Conservation (phyloP, 30 jellyfish, hydroid and myxozoan genomes). For the Cassiopea xamachana region DNA sequence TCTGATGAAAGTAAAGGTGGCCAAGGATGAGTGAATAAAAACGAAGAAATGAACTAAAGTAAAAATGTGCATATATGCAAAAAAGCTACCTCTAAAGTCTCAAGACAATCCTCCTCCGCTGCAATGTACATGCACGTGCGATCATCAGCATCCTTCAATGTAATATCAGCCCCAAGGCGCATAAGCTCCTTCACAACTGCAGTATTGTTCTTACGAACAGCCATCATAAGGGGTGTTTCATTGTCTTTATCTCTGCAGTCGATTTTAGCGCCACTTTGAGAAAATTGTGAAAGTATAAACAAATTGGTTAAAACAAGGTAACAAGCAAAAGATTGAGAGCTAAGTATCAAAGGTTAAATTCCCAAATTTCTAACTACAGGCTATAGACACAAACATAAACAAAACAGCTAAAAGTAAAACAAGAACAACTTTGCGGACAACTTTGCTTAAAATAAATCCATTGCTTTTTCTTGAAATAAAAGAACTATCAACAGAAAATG, state of each 20-base stretch:
- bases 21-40: background rate
- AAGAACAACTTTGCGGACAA: no score
- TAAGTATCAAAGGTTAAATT: background rate
- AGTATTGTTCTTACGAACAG: conserved; percentile 90
- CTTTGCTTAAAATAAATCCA: no score
- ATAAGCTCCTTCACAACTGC: conserved; percentile 78
- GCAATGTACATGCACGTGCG: conserved; percentile 88
- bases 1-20: background rate
- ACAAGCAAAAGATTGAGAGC: no score
- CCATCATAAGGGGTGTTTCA: conserved; percentile 97
- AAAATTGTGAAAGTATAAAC: background rate
- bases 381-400: no score
- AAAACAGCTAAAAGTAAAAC: no score
- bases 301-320: background rate
- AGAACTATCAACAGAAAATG: no score
- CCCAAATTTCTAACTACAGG: background rate
- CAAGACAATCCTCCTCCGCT: conserved; percentile 97
- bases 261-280: conserved; percentile 87
- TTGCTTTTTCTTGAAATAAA: no score
- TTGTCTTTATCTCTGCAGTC: conserved; percentile 97
- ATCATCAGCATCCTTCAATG: conserved; percentile 95
- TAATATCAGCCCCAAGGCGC: conserved; percentile 86
- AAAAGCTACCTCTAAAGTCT: conserved; percentile 73
- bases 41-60: background rate
- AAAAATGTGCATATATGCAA: background rate